Evolutionary conservation across 64 coral and sea anemone genomes (phyloP), one percentile per base, ranked within the genome.

Genomic region (Dendrophyllia cribrosa): DNA sequence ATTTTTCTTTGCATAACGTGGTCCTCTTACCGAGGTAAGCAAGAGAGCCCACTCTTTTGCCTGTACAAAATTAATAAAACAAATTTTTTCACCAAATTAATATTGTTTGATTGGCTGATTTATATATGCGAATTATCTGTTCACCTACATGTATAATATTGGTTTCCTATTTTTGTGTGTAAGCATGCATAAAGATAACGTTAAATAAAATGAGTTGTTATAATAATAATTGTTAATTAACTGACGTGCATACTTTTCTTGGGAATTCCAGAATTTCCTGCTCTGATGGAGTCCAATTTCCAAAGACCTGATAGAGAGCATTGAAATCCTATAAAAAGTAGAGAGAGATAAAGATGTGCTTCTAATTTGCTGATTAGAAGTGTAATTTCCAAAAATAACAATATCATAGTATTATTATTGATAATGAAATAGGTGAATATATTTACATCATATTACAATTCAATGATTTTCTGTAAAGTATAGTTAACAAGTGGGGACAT

Each of bases 221-320:
- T 75, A 75, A 20, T 75, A 75, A 20, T 2, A 34, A 2, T 34
- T 34, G 34, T 34, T 34, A 34, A 34, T 34, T 34, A 34, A 34
- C 34, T 3, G 16, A 19, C 45, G 44, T 50, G 4, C 48, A 50
- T 75, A 51, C 73, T 19, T 75, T 50, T 43, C 47, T 51, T 51
- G 73, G 73, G 16, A 75, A 75, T 50, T 75, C 73, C 73, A 17
- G 73, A 45, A 48, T 14, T 15, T 75, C 73, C 49, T 75, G 48
- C 73, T 48, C 13, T 50, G 73, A 75, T n/a, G 73, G 73, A 75
- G 44, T 75, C 73, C 73, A 75, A 75, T 14, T 75, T 52, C 73
- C 73, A 75, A 75, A 75, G 48, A 75, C 49, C 44, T 47, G 44
- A 75, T 52, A 75, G 49, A 75, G 73, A 15, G 48, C 47, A 50